Base-by-base conservation (phyloP, 2,113 vertebrate genomes). In the Deroptyus accipitrinus region DNA sequence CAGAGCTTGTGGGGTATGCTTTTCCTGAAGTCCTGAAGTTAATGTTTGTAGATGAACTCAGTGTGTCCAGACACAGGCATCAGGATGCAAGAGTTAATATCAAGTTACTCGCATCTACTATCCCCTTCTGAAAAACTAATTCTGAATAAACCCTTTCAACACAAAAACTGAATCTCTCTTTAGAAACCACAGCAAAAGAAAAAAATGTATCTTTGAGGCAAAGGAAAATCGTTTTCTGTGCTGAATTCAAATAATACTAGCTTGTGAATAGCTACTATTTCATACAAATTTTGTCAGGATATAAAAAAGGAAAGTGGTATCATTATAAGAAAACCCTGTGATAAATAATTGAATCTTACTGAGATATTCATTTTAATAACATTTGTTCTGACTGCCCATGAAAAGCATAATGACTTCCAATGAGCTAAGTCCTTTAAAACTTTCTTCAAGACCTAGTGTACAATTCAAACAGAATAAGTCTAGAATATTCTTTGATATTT, bases 281-380 rank as follows among this genome's bases (percentile, higher is more conserved):
- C 69, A 73, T 62, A 90, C 35, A 86, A 86, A 54, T 84, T 96
- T 93, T 92, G 55, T 94, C 73, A 93, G n/a, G 49, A 75, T 92
- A 78, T 69, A 69, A 94, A 96, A 96, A 91, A 91, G 64, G 83
- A 90, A 94, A 94, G 73, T 82, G 83, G 55, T 96, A 92, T 95
- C 90, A 95, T 96, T 96, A 96, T 94, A 93, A 90, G 88, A 35
- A 95, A 96, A 95, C 90, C 85, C 80, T 95, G 80, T 92, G 83
- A 96, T 96, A 96, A 97, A 97, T 97, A 96, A 96, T 92, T 96
- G 88, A 96, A 94, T 94, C 94, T 95, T 51, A 64, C 95, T 86
- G 86, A 94, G 94, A 93, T 93, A 96, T 95, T 96, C 39, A 92
- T 95, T 96, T 95, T 93, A 94, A 93, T 87, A 94, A 93, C 77